These are phyloP conservation scores for Fratercula arctica DNA, from an alignment of 2,797 vertebrate genomes.

Conservation along the genomic window DNA sequence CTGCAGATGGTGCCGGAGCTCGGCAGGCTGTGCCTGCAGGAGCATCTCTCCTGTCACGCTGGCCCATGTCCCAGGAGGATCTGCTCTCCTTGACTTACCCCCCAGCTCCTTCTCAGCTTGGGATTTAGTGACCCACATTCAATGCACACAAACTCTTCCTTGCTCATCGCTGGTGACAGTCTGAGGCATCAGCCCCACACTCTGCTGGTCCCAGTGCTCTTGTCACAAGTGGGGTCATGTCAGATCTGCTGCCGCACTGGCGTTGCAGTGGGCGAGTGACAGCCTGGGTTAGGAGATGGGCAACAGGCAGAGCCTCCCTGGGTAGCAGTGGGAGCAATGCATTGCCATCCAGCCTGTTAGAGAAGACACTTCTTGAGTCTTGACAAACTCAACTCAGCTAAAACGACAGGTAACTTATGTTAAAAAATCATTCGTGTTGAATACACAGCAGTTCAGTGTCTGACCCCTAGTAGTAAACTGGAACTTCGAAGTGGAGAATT, in stretches of 20 bases:
- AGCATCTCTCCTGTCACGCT: rapidly evolving
- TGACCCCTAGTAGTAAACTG: background rate
- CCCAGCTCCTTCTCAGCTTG: background rate
- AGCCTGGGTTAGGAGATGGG: background rate
- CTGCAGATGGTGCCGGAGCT: background rate
- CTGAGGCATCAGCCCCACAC: rapidly evolving
- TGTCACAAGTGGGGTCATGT: rapidly evolving
- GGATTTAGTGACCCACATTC: rapidly evolving
- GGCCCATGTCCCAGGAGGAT: background rate
- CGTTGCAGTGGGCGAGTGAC: rapidly evolving
- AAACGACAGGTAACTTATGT: background rate
- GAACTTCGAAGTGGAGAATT: background rate
- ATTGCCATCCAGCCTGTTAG: background rate
- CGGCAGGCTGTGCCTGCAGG: background rate
- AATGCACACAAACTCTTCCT: background rate
- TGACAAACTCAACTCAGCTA: background rate
- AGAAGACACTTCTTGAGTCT: background rate
- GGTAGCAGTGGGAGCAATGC: background rate
- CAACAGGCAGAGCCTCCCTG: background rate
- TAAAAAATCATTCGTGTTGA: background rate
- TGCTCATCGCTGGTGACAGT: rapidly evolving
- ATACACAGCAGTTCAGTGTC: background rate
- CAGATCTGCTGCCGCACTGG: background rate
- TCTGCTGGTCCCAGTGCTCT: background rate
- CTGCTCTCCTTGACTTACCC: background rate